A percentile compares a stretch with the other conserved stretches of the same genome.
These are phyloP conservation scores for Equus quagga DNA, from an alignment of 2,113 vertebrate genomes.

Conservation along the genomic window DNA sequence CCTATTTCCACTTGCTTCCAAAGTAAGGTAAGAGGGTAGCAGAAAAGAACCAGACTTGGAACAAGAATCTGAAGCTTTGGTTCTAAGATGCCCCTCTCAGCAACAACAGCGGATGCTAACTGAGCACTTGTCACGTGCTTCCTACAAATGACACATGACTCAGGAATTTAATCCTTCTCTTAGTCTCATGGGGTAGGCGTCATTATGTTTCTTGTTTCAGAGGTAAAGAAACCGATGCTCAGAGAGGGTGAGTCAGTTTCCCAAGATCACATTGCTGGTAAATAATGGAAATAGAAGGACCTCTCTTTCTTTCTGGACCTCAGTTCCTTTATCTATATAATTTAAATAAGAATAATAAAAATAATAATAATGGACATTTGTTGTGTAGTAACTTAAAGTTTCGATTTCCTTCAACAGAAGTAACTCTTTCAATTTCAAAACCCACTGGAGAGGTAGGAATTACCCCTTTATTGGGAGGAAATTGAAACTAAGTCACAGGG, in stretches of 20 bases:
- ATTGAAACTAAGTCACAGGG: neutral
- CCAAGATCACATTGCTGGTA: neutral
- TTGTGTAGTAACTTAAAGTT: neutral
- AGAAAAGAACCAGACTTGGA: neutral
- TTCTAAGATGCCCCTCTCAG: neutral
- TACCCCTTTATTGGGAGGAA: neutral
- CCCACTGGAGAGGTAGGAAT: neutral
- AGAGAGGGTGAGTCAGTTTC: neutral
- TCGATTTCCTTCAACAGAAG: neutral
- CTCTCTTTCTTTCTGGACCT: neutral
- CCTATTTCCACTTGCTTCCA: neutral
- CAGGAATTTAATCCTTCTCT: neutral
- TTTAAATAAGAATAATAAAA: neutral
- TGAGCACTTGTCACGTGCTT: neutral
- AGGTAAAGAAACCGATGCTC: neutral
- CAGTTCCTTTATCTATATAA: neutral
- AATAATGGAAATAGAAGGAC: neutral
- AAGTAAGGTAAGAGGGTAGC: neutral
- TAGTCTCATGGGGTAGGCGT: neutral
- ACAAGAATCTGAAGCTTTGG: neutral
- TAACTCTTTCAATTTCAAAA: neutral
- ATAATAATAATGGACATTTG: neutral
- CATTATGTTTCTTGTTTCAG: neutral
- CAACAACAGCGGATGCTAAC: no score
- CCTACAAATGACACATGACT: rapidly evolving